These are phyloP conservation scores for Piprites chloris DNA, from an alignment of 2,113 vertebrate genomes.

Conservation along the genomic window DNA sequence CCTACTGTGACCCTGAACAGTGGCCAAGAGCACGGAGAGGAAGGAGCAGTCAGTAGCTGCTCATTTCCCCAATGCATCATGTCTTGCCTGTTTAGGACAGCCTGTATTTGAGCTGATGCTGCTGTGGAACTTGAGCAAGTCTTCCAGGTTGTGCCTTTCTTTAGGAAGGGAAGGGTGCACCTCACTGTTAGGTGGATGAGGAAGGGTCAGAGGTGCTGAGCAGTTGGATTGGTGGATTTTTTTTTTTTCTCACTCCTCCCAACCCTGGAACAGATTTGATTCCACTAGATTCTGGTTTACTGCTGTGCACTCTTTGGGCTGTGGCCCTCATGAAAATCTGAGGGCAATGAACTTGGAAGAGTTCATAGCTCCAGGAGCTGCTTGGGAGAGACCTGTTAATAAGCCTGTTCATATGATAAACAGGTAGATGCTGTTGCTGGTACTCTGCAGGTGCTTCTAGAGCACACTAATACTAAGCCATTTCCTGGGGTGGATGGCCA, in stretches of 20 bases:
- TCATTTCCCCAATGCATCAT: neutral
- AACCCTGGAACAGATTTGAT: neutral
- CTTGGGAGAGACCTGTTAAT: neutral
- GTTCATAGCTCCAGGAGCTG: neutral
- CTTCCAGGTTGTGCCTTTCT: neutral
- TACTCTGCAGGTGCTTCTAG: neutral
- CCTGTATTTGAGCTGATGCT: neutral
- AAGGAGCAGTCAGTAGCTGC: neutral
- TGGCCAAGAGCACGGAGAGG: neutral
- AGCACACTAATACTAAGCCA: too few species aligned
- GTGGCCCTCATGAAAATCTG: neutral
- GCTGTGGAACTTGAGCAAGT: neutral
- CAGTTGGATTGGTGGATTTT: neutral
- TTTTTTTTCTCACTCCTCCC: neutral
- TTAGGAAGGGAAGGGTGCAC: neutral
- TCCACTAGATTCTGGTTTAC: neutral
- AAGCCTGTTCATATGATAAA: neutral
- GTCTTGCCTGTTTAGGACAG: neutral
- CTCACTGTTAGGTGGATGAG: neutral
- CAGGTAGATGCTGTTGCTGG: neutral
- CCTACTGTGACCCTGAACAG: neutral
- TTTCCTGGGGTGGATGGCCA: rapidly evolving
- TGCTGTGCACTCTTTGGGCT: neutral
- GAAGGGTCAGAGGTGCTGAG: neutral
- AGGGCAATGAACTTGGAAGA: neutral